Conservation (phyloP, 1,140 invertebrate species). For the Euwallacea fornicatus region DNA sequence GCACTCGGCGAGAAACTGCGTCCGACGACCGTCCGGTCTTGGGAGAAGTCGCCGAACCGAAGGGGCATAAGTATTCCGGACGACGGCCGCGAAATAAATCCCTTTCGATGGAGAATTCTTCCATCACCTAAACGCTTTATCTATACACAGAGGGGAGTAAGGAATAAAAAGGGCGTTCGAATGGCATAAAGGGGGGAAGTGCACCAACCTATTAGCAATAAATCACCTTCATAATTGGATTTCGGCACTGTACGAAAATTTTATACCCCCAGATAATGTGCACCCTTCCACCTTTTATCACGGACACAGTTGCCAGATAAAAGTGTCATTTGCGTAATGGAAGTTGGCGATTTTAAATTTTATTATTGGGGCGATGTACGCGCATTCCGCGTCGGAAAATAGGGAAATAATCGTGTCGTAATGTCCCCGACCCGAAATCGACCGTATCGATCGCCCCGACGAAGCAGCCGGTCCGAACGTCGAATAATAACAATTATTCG, state of each 20-base stretch:
- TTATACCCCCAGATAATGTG: slow-evolving; percentile 37
- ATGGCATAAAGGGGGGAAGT: slow-evolving; percentile 20
- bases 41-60: too few relatives aligned
- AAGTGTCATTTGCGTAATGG: slow-evolving; percentile 26
- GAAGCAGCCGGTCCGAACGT: too few relatives aligned
- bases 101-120: too few relatives aligned
- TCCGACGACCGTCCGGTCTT: too few relatives aligned
- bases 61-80: too few relatives aligned
- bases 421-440: too few relatives aligned
- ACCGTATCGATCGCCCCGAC: too few relatives aligned
- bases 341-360: slow-evolving; percentile 12
- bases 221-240: slow-evolving; percentile 37
- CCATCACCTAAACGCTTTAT: too few relatives aligned
- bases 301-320: slow-evolving; percentile 21
- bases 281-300: slow-evolving; percentile 33
- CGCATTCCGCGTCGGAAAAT: neutral
- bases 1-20: neutral
- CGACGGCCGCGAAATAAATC: too few relatives aligned
- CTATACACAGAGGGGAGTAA: too few relatives aligned
- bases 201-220: slow-evolving; percentile 34
- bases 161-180: neutral
- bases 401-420: too few relatives aligned
- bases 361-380: neutral
- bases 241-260: slow-evolving; percentile 36
- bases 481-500: too few relatives aligned